Conservation (phyloP, 2,888 invertebrate species). For the Artemia sinica region DNA sequence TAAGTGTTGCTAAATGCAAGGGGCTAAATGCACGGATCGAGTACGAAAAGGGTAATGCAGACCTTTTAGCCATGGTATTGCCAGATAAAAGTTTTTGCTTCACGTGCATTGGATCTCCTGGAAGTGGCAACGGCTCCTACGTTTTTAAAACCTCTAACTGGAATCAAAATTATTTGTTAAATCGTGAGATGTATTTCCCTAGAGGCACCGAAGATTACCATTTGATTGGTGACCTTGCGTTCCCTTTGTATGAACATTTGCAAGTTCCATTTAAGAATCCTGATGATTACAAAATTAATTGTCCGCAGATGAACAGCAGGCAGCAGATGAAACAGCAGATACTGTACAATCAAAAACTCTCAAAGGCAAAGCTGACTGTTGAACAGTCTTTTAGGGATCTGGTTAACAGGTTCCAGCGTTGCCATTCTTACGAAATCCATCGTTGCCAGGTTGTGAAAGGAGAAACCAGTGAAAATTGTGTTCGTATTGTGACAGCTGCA, state of each 20-base stretch:
- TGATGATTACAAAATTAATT: too few relatives aligned
- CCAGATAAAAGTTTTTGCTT: background rate
- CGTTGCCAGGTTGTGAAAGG: background rate
- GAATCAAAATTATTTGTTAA: background rate
- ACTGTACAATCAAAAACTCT: background rate
- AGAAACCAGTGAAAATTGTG: background rate
- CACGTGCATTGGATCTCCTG: background rate
- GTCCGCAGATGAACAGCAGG: too few relatives aligned
- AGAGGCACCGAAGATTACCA: slow-evolving; percentile 1
- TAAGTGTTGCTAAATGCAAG: background rate
- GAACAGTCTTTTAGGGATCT: background rate
- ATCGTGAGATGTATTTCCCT: background rate
- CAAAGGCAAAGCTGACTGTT: background rate
- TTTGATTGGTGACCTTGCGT: background rate
- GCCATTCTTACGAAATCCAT: background rate
- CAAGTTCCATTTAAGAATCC: background rate
- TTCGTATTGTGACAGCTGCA: background rate
- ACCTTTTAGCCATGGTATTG: background rate
- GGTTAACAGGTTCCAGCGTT: slow-evolving; percentile 1
- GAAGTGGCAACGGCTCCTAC: background rate
- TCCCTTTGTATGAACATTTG: background rate
- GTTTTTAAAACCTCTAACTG: background rate
- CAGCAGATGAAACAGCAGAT: background rate
- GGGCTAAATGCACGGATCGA: background rate
- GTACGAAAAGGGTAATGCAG: background rate